A percentile compares a stretch with the other conserved stretches of the same genome.
phyloP scores from a whole-genome alignment of 2,797 vertebrate species.

The Pristis pectinata region DNA sequence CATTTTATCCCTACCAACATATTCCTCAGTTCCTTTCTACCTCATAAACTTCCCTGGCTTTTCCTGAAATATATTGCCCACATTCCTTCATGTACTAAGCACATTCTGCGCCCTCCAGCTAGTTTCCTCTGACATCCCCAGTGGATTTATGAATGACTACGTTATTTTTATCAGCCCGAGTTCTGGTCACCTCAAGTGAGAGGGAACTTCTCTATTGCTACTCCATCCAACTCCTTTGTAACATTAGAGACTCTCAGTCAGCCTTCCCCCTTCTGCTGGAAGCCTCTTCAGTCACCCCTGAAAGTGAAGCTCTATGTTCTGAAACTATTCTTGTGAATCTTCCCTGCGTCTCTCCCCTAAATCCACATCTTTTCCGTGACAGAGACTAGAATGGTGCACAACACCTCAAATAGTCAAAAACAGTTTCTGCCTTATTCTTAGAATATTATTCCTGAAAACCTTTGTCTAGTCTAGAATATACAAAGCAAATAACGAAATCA shows the following conservation, averaged over 20 bases:
- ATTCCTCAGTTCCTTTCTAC: background rate
- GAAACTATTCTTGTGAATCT: background rate
- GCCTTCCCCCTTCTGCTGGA: background rate
- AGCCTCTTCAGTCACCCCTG: too few species aligned
- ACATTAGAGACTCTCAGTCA: background rate
- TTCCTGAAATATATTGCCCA: background rate
- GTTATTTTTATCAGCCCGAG: background rate
- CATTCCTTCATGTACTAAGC: background rate
- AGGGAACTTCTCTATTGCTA: background rate
- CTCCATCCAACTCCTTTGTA: background rate
- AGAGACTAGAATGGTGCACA: too few species aligned
- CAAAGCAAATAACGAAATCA: background rate
- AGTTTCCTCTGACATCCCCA: background rate
- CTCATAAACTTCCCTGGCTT: background rate
- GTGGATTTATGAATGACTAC: background rate
- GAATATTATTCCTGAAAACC: background rate
- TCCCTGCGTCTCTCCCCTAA: background rate
- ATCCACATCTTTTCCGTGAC: too few species aligned
- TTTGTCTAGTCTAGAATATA: too few species aligned
- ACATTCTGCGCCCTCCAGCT: background rate
- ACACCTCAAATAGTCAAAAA: background rate
- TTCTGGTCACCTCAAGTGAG: background rate
- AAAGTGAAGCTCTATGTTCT: too few species aligned
- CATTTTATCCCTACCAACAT: background rate
- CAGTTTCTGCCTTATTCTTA: background rate